A percentile compares a stretch with the other conserved stretches of the same genome.
Conservation (phyloP, 2,113 vertebrate species). For the Pogona vitticeps region DNA sequence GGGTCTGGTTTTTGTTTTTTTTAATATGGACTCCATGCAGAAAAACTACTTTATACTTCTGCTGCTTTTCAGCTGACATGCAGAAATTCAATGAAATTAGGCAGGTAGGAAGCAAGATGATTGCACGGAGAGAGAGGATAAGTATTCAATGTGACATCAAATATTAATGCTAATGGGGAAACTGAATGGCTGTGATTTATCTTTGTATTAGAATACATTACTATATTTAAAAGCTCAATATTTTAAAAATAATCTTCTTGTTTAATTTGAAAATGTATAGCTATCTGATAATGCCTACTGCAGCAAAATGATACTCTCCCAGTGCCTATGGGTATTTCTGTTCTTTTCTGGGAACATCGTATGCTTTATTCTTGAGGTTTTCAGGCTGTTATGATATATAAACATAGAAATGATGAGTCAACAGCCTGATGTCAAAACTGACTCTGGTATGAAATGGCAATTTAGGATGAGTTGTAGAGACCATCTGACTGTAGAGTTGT, state of each 20-base stretch:
- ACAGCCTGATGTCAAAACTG: neutral
- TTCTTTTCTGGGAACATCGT: neutral
- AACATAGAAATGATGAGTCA: neutral
- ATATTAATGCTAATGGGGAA: neutral
- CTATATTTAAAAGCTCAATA: constrained; percentile 32
- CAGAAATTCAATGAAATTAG: constrained; percentile 37
- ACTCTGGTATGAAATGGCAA: neutral
- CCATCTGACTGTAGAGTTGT: neutral
- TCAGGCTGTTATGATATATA: neutral
- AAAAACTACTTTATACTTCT: constrained; percentile 26
- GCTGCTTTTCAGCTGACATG: constrained; percentile 37
- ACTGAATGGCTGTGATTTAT: constrained; percentile 28
- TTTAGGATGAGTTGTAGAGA: neutral
- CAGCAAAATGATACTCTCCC: neutral
- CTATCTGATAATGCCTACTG: constrained; percentile 4
- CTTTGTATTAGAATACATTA: constrained; percentile 37
- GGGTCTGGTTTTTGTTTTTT: constrained; percentile 16
- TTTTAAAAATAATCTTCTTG: constrained; percentile 27
- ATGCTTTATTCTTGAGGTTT: neutral
- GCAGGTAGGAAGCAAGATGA: constrained; percentile 37
- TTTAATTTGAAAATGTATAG: constrained; percentile 32
- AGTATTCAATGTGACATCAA: constrained; percentile 37
- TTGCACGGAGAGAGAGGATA: constrained; percentile 7
- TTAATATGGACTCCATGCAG: constrained; percentile 1
- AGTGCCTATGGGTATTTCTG: neutral